Evolutionary conservation across 2,113 vertebrate genomes (phyloP), one percentile per base, ranked within the genome.

Genomic region (Orycteropus afer): DNA sequence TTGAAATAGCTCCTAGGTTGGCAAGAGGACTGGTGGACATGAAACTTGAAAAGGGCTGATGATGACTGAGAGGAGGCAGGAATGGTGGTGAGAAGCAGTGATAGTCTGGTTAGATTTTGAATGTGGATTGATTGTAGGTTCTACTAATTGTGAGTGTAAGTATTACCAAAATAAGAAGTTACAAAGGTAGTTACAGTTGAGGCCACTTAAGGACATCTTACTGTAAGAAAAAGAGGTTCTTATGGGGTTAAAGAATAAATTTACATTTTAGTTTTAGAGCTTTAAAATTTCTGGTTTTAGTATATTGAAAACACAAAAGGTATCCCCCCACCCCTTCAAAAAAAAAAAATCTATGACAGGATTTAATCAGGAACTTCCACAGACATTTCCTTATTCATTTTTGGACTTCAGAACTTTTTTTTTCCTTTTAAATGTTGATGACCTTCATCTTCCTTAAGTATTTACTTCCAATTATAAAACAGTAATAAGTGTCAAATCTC

Each of bases 331-430:
- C 49, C 7, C 23, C 65, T 3, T 40, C 4, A n/a, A 32, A 32
- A 12, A 71, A 71, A 29, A 53, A 23, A 74, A 76, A 80, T 55
- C 29, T 29, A 45, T 73, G 51, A 81, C 29, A 65, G 71, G 32
- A 82, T 86, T 88, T 91, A 78, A 83, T 53, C 49, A 63, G 57
- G 22, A 71, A 42, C 34, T 92, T 86, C 27, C 3, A 8, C 12
- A 71, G 74, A 25, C n/a, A 92, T 83, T 92, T 57, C 61, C 45
- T 94, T 34, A 22, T 15, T 9, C 4, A n/a, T 84, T 83, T 79
- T 96, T 91, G 73, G 51, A 67, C 18, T 45, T 81, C 4, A 23
- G 65, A 47, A 25, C n/a, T n/a, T 78, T 91, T 95, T 83, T 77
- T 82, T 86, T 23, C 69, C 63, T 92, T 40, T 92, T 45, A 86